Conservation (phyloP, 92 coral and sea anemone species). For the Pocillopora grandis region DNA sequence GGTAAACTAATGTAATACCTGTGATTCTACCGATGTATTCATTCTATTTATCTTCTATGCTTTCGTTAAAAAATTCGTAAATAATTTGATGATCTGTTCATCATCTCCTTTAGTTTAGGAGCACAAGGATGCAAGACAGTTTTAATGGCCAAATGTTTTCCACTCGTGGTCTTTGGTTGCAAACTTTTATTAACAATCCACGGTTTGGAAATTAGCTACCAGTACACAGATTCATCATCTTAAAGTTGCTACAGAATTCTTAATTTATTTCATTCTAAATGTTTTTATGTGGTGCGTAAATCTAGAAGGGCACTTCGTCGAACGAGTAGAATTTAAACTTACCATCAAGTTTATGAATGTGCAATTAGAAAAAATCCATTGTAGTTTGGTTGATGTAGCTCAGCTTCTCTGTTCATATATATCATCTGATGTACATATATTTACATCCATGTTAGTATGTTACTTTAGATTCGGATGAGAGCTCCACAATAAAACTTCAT, state of each 20-base stretch:
- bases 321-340: background rate
- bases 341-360: background rate
- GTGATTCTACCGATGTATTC: background rate
- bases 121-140: background rate
- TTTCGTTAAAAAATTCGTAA: no score
- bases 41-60: no score
- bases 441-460: slow-evolving; percentile 14
- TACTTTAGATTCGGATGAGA: background rate
- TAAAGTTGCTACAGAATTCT: background rate
- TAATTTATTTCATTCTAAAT: slow-evolving; percentile 7
- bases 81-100: no score
- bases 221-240: background rate
- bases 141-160: no score
- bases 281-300: background rate
- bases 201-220: background rate
- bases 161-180: no score
- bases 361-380: background rate
- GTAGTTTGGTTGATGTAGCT: background rate
- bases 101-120: background rate
- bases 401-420: slow-evolving; percentile 7
- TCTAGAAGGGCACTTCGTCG: background rate
- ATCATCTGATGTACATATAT: slow-evolving; percentile 12
- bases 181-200: background rate
- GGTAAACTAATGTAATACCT: background rate
- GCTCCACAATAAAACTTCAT: slow-evolving; percentile 21